Conservation (phyloP, 1,140 invertebrate genomes). For the Meloidogyne exigua region DNA sequence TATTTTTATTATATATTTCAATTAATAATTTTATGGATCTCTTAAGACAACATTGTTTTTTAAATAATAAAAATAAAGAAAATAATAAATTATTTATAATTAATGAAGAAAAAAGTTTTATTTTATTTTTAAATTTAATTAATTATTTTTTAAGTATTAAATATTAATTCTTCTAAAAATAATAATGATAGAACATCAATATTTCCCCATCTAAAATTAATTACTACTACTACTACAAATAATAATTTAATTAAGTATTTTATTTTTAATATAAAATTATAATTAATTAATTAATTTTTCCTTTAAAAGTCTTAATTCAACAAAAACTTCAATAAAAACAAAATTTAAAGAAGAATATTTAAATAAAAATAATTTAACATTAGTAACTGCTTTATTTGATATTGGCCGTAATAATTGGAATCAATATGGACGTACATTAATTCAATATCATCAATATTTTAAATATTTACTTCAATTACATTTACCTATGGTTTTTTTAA, state of each 20-base stretch:
- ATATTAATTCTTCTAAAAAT: neutral
- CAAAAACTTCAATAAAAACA: neutral
- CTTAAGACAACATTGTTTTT: neutral
- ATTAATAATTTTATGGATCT: constrained; percentile 1
- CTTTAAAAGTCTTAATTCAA: neutral
- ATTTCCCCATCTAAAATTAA: neutral
- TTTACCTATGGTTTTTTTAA: constrained; percentile 50
- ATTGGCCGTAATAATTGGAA: constrained; percentile 36
- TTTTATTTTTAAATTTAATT: neutral
- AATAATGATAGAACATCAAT: no score
- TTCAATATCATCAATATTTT: constrained; percentile 56
- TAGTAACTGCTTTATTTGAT: constrained; percentile 37
- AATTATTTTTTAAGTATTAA: neutral
- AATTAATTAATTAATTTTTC: neutral
- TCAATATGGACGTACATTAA: constrained; percentile 38
- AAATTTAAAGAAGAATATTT: neutral
- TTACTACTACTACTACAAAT: neutral
- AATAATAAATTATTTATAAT: neutral
- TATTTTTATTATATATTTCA: neutral
- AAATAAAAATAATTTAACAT: constrained; percentile 15
- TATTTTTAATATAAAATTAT: neutral
- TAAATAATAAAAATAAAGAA: neutral
- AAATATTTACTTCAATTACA: constrained; percentile 49
- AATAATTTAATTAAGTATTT: no score
- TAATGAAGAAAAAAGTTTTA: neutral